Evolutionary conservation across 2,797 vertebrate genomes (phyloP).

Genomic region (Lepus townsendii): DNA sequence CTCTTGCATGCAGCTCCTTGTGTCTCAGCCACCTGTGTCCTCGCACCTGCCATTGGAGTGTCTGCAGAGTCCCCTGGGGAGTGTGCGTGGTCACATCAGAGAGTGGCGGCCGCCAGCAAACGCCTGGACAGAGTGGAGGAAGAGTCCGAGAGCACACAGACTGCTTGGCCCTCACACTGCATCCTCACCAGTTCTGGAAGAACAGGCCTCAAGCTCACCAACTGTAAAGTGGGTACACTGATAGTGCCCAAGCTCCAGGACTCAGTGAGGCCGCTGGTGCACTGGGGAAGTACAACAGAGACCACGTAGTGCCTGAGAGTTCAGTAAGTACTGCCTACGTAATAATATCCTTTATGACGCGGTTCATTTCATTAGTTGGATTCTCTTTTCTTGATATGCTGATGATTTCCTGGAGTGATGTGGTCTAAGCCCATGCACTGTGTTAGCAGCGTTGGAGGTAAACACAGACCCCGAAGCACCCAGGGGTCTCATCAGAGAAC

Average conservation of each 20-base stretch:
- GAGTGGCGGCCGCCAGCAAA: no score
- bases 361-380: no score
- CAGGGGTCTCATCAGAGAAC: neutral
- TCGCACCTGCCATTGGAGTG: no score
- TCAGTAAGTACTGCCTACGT: neutral
- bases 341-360: neutral
- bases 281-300: neutral
- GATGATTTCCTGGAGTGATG: neutral
- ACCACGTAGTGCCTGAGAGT: neutral
- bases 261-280: neutral
- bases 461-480: neutral
- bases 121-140: no score
- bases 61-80: no score
- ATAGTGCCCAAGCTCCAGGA: neutral
- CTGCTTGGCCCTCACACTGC: no score
- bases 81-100: neutral
- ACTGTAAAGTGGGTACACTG: neutral
- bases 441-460: neutral
- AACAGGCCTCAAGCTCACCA: neutral
- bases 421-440: neutral
- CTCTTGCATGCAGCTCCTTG: no score
- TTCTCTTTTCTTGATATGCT: neutral
- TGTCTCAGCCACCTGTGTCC: no score
- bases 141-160: no score
- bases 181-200: neutral